Conservation (phyloP, 2,113 vertebrate genomes). For the Ceyx melanurus region DNA sequence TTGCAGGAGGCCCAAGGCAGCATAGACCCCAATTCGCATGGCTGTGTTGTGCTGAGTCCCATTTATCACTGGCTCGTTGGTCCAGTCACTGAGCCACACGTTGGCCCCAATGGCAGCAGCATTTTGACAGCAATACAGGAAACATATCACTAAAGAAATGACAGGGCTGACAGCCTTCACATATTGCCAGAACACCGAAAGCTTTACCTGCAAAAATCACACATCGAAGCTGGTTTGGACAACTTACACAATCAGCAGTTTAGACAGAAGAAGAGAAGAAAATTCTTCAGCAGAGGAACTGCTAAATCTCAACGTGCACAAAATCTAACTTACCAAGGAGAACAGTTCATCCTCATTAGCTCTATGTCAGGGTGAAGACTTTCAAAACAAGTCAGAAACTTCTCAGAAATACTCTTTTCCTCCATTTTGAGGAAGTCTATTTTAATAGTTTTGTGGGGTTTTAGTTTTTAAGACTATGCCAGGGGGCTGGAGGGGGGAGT, state of each 20-base stretch:
- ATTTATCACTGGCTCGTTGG: constrained; percentile 77
- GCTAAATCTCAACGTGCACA: background rate
- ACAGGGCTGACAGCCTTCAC: constrained; percentile 82
- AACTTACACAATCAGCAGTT: background rate
- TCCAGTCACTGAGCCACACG: constrained; percentile 95
- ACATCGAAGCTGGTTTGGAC: background rate
- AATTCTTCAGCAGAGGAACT: background rate
- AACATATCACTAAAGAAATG: constrained; percentile 79
- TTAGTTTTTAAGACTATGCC: background rate
- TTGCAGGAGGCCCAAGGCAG: constrained; percentile 88
- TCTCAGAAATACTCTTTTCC: background rate
- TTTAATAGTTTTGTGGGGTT: background rate
- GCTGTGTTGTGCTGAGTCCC: constrained; percentile 71
- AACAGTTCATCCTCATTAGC: background rate
- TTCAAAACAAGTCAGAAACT: background rate
- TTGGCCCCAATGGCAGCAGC: constrained; percentile 88
- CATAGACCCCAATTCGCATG: constrained; percentile 88
- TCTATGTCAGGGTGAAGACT: rapidly evolving
- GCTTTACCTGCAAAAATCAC: constrained; percentile 83
- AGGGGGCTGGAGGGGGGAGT: rapidly evolving
- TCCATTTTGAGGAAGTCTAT: background rate
- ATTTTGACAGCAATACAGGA: constrained; percentile 87
- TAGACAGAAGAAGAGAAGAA: background rate
- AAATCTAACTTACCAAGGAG: background rate
- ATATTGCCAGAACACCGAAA: constrained; percentile 88